Base-by-base conservation (phyloP, 2,888 invertebrate genomes). In the Busseola fusca region DNA sequence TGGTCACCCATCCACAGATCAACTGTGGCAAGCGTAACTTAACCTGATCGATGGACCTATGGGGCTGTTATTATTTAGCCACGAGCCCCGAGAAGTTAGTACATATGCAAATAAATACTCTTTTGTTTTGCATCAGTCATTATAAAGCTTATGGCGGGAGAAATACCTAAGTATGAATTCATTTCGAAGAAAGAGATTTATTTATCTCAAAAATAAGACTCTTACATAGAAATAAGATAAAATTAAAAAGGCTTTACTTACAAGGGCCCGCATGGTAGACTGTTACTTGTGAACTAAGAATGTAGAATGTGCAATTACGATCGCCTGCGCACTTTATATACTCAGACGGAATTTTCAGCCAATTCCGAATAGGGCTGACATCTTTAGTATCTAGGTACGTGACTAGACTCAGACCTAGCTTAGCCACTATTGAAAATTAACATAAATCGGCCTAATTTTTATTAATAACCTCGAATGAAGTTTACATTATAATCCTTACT, bases 241-340 rank as follows among this genome's bases (percentile, higher is more conserved):
- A n/a, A 63, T 56, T 50, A 12, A 60, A 72, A 66, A 30, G n/a
- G 48, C n/a, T 16, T 50, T 83, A 94, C 94, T 95, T 77, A 95
- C 95, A 76, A 94, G 85, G 79, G 87, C 87, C 83, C 90, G 91
- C 95, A 95, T 95, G 91, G 87, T 87, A 78, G 77, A 84, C 91
- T 84, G 91, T 85, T 77, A 82, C 85, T 83, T 84, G 77, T 84
- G 90, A 75, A 84, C 86, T 84, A 88, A 87, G 90, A 89, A 90
- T 91, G 90, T 86, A 80, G 89, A 92, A 81, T 94, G 92, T 80
- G 85, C 88, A 88, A 90, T 89, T 86, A 87, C 67, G 67, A 74
- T 84, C 81, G 85, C 70, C 40, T 57, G 77, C 84, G 81, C 89
- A 88, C 90, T 92, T 94, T 95, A 87, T 94, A 94, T 94, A 94